Conservation (phyloP, 2,888 invertebrate species). For the Apomyelois bistriatella region DNA sequence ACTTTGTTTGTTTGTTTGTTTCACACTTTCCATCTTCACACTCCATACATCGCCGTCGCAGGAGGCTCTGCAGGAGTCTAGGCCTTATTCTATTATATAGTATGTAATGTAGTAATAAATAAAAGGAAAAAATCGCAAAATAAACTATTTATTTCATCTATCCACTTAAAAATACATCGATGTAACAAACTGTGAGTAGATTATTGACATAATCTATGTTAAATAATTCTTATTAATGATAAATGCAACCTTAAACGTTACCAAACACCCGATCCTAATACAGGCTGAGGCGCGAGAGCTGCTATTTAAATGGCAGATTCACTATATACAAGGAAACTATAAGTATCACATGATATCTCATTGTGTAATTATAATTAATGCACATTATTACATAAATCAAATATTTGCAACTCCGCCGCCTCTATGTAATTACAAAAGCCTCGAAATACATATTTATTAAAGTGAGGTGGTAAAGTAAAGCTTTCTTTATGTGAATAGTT, state of each 20-base stretch:
- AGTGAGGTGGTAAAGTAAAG: slow-evolving; percentile 40
- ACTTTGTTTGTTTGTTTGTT: too few species aligned
- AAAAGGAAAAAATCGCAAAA: slow-evolving; percentile 51
- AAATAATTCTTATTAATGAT: slow-evolving; percentile 48
- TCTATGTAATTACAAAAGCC: slow-evolving; percentile 14
- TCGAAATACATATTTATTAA: slow-evolving; percentile 23
- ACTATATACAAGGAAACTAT: neutral
- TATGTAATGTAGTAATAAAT: slow-evolving; percentile 26
- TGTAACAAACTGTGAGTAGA: slow-evolving; percentile 67
- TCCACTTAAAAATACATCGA: slow-evolving; percentile 67
- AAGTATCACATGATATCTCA: neutral
- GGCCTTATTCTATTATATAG: too few species aligned
- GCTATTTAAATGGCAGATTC: neutral
- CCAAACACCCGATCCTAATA: slow-evolving; percentile 32
- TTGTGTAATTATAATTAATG: neutral
- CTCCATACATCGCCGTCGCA: too few species aligned
- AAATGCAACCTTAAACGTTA: slow-evolving; percentile 54
- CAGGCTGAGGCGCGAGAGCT: slow-evolving; percentile 16
- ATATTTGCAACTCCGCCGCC: slow-evolving; percentile 16
- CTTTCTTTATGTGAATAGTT: slow-evolving; percentile 29
- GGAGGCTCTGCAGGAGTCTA: too few species aligned
- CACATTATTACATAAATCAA: neutral
- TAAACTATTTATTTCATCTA: slow-evolving; percentile 62
- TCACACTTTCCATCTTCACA: too few species aligned
- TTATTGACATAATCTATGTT: slow-evolving; percentile 58